These are phyloP conservation scores for Cladorhizidae sp. DNA, from an alignment of 37 sponge, comb jelly and placozoan genomes.

Conservation along the genomic window DNA sequence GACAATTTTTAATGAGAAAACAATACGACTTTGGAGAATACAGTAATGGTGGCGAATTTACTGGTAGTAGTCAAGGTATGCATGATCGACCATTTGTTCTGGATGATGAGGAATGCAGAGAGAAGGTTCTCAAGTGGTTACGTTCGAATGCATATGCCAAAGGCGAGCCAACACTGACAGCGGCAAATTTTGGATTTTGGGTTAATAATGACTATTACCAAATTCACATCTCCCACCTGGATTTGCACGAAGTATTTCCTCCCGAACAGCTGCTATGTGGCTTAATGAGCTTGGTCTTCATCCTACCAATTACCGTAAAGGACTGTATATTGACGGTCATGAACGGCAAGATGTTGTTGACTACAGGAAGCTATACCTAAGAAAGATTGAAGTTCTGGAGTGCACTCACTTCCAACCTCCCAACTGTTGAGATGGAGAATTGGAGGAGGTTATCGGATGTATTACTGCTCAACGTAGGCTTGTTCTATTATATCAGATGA, in stretches of 20 bases:
- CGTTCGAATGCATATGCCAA: conserved; percentile 19
- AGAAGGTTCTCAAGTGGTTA: conserved; percentile 17
- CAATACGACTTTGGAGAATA: not conserved
- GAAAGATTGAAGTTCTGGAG: not conserved
- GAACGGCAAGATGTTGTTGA: conserved; percentile 50
- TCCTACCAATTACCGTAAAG: conserved; percentile 23
- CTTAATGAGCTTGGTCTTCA: conserved; percentile 13
- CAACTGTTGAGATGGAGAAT: too few relatives aligned
- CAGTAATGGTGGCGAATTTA: not conserved
- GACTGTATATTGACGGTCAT: conserved; percentile 53
- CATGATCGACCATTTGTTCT: conserved; percentile 10
- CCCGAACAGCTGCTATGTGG: not conserved
- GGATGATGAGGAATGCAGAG: conserved; percentile 15
- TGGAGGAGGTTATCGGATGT: not conserved
- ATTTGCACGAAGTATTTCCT: not conserved
- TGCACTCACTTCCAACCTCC: not conserved
- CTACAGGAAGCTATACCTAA: not conserved
- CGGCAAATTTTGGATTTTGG: conserved; percentile 23
- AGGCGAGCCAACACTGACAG: conserved; percentile 27
- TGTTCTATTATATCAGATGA: conserved; percentile 20
- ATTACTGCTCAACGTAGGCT: not conserved
- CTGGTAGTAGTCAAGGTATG: not conserved
- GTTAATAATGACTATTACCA: too few relatives aligned
- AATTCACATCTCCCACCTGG: conserved; percentile 1
- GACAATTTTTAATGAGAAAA: not conserved